Evolutionary conservation across 2,113 vertebrate species (phyloP).

Genomic region (Ammodytes marinus): DNA sequence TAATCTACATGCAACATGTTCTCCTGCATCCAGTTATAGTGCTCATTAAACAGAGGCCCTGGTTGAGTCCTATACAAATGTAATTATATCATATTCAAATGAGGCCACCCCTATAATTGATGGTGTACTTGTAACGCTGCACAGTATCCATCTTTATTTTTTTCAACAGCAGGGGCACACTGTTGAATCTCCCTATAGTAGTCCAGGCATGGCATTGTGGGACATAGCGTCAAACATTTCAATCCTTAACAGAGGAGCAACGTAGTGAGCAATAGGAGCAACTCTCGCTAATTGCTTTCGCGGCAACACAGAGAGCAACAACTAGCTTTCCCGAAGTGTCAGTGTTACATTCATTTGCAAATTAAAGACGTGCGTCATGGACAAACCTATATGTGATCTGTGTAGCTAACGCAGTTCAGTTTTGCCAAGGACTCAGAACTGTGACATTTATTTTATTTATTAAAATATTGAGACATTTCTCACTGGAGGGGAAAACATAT

Average conservation of each 20-base stretch:
- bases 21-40: neutral
- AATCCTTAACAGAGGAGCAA: slow-evolving; percentile 7
- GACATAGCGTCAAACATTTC: neutral
- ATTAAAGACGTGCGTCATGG: slow-evolving; percentile 1
- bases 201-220: neutral
- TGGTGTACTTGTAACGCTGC: neutral
- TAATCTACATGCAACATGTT: neutral
- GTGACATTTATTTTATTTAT: neutral
- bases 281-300: slow-evolving; percentile 9
- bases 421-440: neutral
- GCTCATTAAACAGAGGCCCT: neutral
- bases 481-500: neutral
- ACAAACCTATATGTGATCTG: neutral
- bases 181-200: neutral
- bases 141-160: neutral
- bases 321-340: neutral
- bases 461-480: neutral
- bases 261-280: neutral
- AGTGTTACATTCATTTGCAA: neutral
- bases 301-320: neutral
- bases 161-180: neutral
- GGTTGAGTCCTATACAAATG: neutral
- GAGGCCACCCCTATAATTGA: neutral
- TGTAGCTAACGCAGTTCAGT: neutral
- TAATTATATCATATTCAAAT: neutral